These are phyloP conservation scores for Antigone vipio DNA, from an alignment of 2,113 vertebrate species.

Conservation along the genomic window DNA sequence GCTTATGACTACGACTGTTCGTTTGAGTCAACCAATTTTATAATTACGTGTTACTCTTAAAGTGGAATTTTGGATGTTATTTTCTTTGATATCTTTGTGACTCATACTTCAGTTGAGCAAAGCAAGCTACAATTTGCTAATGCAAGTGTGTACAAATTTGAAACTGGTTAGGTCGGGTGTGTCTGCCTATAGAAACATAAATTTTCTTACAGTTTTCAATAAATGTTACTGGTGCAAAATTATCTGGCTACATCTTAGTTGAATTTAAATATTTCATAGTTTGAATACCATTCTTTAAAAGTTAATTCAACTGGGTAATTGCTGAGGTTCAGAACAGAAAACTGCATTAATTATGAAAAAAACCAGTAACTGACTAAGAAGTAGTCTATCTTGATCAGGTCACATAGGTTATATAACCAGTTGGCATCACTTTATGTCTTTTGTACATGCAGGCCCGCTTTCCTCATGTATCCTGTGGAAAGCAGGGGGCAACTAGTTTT, in stretches of 20 bases:
- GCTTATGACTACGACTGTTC: slow-evolving; percentile 23
- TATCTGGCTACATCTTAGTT: neutral
- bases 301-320: neutral
- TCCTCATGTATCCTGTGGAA: neutral
- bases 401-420: neutral
- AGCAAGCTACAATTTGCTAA: slow-evolving; percentile 67
- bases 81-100: slow-evolving; percentile 69
- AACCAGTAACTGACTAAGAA: neutral
- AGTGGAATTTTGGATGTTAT: slow-evolving; percentile 56
- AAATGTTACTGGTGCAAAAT: neutral
- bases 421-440: neutral
- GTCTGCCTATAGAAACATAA: slow-evolving; percentile 51
- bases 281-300: neutral
- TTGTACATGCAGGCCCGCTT: neutral
- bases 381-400: neutral
- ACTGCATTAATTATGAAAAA: neutral
- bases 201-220: slow-evolving; percentile 42
- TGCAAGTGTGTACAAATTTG: slow-evolving; percentile 71
- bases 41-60: slow-evolving; percentile 57
- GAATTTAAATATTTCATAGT: slow-evolving; percentile 5
- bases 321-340: neutral
- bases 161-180: slow-evolving; percentile 74
- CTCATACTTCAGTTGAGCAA: slow-evolving; percentile 55
- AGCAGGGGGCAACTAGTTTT: neutral
- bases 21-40: slow-evolving; percentile 49